Evolutionary conservation across 2,797 vertebrate species (phyloP), one percentile per base, ranked within the genome.

Genomic region (Rhinophrynus dorsalis): DNA sequence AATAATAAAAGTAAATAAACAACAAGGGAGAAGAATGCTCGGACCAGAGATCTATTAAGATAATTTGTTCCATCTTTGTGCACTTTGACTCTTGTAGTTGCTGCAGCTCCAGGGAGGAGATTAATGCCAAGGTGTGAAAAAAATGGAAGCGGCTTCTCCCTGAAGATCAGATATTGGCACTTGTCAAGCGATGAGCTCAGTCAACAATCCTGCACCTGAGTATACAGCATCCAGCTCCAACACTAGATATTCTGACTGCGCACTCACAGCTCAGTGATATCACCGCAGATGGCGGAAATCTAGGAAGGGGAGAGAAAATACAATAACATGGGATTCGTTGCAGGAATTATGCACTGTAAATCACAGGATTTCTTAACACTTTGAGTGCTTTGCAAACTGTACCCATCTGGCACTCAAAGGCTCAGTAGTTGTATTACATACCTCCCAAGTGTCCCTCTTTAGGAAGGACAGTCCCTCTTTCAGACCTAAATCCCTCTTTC

Each of bases 161-260:
- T 74, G 75, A 68, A 81, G 80, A 78, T 44, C 83, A 71, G 70
- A 70, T 80, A 62, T 85, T 90, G 87, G 87, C 86, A 79, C 42
- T 42, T 37, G 55, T 70, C 54, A 50, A 80, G 76, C 48, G 68
- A 80, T 88, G 86, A 90, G 81, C 79, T 89, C 85, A 88, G 80
- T 78, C 30, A 79, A 58, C 63, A 75, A 74, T n/a, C 13, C 77
- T 83, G 81, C 82, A 88, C 81, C 76, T 87, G 80, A 89, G 75
- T 78, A 82, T 38, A 78, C 80, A 86, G 29, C 75, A 79, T 85
- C 77, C 74, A 27, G 3, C 66, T 74, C 73, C 84, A 81, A 12
- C 12, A 37, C 68, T 32, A 9, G 74, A 26, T 61, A 76, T 38
- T 82, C 61, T 24, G 62, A 69, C 67, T 68, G 62, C 68, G 69